Conservation (phyloP, 2,113 vertebrate genomes). For the Larimichthys crocea region DNA sequence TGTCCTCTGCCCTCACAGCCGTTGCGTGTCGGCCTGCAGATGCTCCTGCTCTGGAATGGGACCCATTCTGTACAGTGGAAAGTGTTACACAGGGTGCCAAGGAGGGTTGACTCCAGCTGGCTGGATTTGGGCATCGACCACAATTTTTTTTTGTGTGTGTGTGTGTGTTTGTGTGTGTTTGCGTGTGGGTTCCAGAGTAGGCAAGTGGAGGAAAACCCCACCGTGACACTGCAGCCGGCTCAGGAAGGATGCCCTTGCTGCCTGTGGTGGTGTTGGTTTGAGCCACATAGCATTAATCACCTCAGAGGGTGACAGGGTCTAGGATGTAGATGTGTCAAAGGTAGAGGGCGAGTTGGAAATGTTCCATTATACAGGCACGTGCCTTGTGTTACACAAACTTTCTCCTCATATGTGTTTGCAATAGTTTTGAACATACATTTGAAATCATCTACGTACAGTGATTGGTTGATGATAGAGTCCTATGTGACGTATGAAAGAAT, state of each 20-base stretch:
- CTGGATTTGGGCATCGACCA: conserved; percentile 34
- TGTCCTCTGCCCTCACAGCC: conserved; percentile 61
- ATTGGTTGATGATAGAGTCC: not conserved
- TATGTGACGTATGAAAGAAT: not conserved
- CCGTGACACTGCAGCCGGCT: conserved; percentile 64
- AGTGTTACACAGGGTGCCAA: conserved; percentile 65
- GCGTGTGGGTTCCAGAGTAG: conserved; percentile 30
- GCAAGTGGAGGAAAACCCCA: conserved; percentile 71
- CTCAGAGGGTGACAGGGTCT: conserved; percentile 62
- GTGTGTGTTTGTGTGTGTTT: conserved; percentile 8
- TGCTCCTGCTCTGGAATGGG: conserved; percentile 65
- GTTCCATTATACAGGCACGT: conserved; percentile 55
- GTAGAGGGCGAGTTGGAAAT: conserved; percentile 43
- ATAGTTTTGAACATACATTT: not conserved
- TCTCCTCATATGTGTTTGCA: conserved; percentile 2
- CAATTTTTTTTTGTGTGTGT: conserved; percentile 34
- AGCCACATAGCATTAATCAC: conserved; percentile 69
- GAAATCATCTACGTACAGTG: not conserved
- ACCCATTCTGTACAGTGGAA: conserved; percentile 71
- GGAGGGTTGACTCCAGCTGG: conserved; percentile 68
- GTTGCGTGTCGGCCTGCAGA: conserved; percentile 55
- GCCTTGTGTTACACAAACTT: conserved; percentile 20
- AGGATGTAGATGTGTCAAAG: conserved; percentile 54
- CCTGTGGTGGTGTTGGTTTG: conserved; percentile 62
- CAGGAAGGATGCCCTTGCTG: conserved; percentile 80